Evolutionary conservation across 2,797 vertebrate genomes (phyloP), one percentile per base, ranked within the genome.

Genomic region (Characodon lateralis): DNA sequence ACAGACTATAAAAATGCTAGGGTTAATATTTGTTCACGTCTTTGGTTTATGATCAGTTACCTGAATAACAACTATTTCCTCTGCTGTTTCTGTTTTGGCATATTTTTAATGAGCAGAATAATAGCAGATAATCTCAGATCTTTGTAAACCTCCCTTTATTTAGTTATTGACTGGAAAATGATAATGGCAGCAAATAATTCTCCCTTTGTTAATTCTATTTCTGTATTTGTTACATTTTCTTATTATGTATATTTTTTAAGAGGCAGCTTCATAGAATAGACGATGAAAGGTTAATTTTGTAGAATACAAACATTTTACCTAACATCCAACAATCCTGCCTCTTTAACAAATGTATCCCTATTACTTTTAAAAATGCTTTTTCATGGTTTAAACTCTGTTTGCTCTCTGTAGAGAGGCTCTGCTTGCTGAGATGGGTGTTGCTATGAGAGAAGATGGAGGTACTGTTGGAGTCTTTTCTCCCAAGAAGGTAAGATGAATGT

Each of bases 341-440:
- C 5, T n/a, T 20, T 39, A 65, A 39, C 12, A 24, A 7, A 63
- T 63, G 20, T 35, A 63, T 7, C 6, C 18, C 8, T 51, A 3
- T 48, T 22, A 5, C 3, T 16, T 41, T 14, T 59, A 24, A 66
- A 58, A 58, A 31, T 28, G n/a, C 26, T 2, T 65, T 41, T 68
- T 55, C 3, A 79, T 22, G 73, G 1, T 10, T 5, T n/a, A 55
- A 48, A 81, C 72, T 61, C 2, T 76, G 53, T 18, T 14, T 78
- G n/a, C 22, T 55, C 6, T 35, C 70, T 88, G 22, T 85, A 99
- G 98, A 92, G 98, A 99, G 90, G 98, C 98, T 0, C 93, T 99
- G 90, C 95, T 99, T 88, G 98, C 98, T 0, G 98, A 99, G 95
- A 99, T 99, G 98, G 98, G 98, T 0, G 98, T 99, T 73, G 98